phyloP scores from a whole-genome alignment of 1,140 invertebrate genomes.

The Euwallacea fornicatus region DNA sequence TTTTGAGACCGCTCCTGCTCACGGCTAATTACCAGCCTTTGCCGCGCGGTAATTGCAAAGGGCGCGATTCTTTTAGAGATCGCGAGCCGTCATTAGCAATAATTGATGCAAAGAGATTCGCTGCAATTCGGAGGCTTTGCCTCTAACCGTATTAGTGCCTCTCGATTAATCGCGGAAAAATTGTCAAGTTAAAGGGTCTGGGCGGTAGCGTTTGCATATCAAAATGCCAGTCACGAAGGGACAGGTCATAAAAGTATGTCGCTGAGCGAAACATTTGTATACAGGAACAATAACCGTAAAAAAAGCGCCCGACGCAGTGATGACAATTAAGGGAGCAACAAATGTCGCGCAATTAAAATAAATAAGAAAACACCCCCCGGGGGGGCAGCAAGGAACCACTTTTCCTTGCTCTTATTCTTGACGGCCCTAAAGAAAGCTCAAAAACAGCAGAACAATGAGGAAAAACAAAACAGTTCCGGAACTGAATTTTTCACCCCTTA shows the following conservation, averaged over 20 bases:
- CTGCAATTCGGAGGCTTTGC: conserved; percentile 11
- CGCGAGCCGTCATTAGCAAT: conserved; percentile 23
- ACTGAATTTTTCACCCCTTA: too few species aligned
- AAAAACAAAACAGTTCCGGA: background rate
- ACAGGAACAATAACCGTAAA: conserved; percentile 35
- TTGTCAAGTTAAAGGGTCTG: too few species aligned
- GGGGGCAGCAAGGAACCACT: background rate
- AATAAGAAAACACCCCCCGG: conserved; percentile 2
- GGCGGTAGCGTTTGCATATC: conserved; percentile 15
- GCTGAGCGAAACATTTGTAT: conserved; percentile 31
- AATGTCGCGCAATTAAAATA: conserved; percentile 23
- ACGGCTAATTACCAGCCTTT: background rate
- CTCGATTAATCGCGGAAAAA: conserved; percentile 10
- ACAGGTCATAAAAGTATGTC: background rate
- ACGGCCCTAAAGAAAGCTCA: too few species aligned
- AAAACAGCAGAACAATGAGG: too few species aligned
- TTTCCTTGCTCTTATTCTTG: background rate
- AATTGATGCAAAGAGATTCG: conserved; percentile 18
- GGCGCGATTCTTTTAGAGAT: conserved; percentile 10
- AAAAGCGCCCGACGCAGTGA: conserved; percentile 19
- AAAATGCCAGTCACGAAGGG: conserved; percentile 12
- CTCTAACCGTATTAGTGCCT: conserved; percentile 11
- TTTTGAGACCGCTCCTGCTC: too few species aligned
- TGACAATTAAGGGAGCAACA: conserved; percentile 30
- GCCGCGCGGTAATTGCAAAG: conserved; percentile 15